These are phyloP conservation scores for Thamnophis sirtalis DNA, from an alignment of 2,113 vertebrate species.

Conservation along the genomic window DNA sequence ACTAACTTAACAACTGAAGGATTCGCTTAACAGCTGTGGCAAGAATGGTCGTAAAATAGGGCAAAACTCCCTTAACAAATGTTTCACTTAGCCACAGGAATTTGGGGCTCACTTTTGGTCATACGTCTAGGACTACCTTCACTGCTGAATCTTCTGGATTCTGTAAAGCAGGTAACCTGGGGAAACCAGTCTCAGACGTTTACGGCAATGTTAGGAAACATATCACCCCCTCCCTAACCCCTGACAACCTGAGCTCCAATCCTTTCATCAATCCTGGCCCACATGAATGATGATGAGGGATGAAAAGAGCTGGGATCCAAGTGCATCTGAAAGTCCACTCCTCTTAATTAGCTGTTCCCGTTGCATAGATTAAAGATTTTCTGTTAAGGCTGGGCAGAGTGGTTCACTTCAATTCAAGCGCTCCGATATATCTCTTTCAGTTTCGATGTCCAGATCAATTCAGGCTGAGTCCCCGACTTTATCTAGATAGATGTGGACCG, in stretches of 20 bases:
- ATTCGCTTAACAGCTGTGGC: not conserved
- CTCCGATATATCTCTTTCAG: not conserved
- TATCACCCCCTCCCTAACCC: not conserved
- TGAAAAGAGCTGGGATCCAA: not conserved
- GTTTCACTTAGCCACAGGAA: not conserved
- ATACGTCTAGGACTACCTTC: accelerated
- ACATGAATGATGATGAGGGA: not conserved
- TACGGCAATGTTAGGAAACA: not conserved
- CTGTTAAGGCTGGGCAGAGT: not conserved
- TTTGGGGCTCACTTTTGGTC: not conserved
- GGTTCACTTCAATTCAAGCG: not conserved
- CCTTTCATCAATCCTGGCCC: not conserved
- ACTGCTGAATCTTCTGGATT: not conserved
- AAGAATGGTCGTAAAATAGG: not conserved
- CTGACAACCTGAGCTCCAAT: not conserved
- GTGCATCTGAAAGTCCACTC: not conserved
- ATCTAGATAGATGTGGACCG: not conserved
- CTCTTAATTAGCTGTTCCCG: not conserved
- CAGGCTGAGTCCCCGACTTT: not conserved
- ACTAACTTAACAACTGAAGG: not conserved
- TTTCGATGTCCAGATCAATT: not conserved
- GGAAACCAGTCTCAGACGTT: not conserved
- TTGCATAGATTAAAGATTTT: not conserved
- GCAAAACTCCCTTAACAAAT: not conserved
- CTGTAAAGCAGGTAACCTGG: not conserved